Evolutionary conservation across 35 echinoderm and acorn worm genomes (phyloP).

Genomic region (Acanthaster planci): DNA sequence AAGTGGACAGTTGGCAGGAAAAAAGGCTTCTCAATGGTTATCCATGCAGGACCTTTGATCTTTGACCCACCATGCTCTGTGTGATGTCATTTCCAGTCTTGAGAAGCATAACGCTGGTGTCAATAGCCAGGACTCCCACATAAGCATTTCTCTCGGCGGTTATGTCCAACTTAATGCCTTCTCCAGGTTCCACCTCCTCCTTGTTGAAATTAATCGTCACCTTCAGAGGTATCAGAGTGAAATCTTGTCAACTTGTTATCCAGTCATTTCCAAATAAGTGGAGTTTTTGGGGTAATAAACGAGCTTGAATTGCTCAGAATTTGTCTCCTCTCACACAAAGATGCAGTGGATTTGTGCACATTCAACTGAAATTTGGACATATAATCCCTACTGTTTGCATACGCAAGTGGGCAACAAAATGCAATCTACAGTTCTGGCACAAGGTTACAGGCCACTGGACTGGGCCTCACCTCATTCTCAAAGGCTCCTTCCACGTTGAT

Average conservation of each 20-base stretch:
- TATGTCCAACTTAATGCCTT: slow-evolving; percentile 67
- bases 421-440: no score
- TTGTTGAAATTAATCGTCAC: slow-evolving; percentile 66
- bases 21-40: not conserved
- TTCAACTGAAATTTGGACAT: no score
- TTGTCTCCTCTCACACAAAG: no score
- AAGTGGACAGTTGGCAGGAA: no score
- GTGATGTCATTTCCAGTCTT: slow-evolving; percentile 97
- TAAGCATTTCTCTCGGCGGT: slow-evolving; percentile 53
- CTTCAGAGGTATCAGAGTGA: slow-evolving; percentile 11
- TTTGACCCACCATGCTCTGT: slow-evolving; percentile 63
- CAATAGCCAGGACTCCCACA: slow-evolving; percentile 81
- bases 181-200: slow-evolving; percentile 66
- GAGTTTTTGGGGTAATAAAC: no score
- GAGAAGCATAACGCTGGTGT: slow-evolving; percentile 83
- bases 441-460: no score
- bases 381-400: no score
- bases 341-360: no score
- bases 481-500: slow-evolving; percentile 76
- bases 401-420: no score
- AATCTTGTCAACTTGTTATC: no score
- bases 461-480: slow-evolving; percentile 64
- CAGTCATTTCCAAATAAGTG: no score
- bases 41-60: not conserved
- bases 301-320: no score